These are phyloP conservation scores for Yponomeuta evonymella DNA, from an alignment of 2,888 invertebrate genomes.

Conservation along the genomic window DNA sequence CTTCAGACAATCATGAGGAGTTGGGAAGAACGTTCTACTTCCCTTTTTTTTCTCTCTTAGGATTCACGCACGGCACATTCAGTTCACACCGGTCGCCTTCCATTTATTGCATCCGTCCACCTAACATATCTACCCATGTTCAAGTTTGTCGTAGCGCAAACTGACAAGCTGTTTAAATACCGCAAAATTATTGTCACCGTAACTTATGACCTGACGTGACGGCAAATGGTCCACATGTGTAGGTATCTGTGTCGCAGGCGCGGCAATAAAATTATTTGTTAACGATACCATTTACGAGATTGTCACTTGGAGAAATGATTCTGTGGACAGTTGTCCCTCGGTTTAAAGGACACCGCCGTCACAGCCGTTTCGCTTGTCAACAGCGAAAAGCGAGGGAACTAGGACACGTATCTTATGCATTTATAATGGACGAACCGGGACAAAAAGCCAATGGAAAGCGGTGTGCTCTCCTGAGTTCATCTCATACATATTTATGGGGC, in stretches of 20 bases:
- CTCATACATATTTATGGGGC: slow-evolving; percentile 67
- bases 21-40: not conserved
- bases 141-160: not conserved
- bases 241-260: not conserved
- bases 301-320: slow-evolving; percentile 7
- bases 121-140: not conserved
- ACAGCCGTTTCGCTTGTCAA: slow-evolving; percentile 8
- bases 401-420: slow-evolving; percentile 48
- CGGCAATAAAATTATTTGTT: slow-evolving; percentile 2
- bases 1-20: not conserved
- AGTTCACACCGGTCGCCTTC: not conserved
- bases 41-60: not conserved
- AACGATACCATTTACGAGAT: not conserved
- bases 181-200: not conserved
- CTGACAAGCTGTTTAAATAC: not conserved
- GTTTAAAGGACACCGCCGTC: slow-evolving; percentile 10
- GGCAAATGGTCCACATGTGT: not conserved
- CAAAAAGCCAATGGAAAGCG: slow-evolving; percentile 62
- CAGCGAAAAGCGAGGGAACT: slow-evolving; percentile 30
- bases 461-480: slow-evolving; percentile 49
- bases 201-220: not conserved
- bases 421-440: slow-evolving; percentile 49
- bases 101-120: no score
- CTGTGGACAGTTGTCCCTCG: slow-evolving; percentile 3
- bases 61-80: not conserved